Percentiles rank a stretch among this genome's conserved stretches.
These are phyloP conservation scores for Cygnus olor DNA, from an alignment of 2,797 vertebrate genomes.

Conservation along the genomic window DNA sequence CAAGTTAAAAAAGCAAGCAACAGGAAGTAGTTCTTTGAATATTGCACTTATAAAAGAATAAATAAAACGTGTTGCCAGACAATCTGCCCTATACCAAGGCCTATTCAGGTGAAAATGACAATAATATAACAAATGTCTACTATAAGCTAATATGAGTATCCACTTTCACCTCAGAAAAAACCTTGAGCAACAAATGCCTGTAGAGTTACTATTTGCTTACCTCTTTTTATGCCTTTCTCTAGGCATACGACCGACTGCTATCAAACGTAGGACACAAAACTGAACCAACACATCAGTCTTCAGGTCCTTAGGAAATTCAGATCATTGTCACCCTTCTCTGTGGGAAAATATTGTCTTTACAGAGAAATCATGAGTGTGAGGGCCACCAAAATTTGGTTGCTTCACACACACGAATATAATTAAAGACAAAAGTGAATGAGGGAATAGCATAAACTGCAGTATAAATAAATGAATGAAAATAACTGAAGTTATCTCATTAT, in stretches of 20 bases:
- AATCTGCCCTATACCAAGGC: background rate
- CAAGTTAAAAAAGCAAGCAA: background rate
- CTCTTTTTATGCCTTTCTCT: background rate
- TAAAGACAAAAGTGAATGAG: background rate
- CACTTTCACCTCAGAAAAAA: background rate
- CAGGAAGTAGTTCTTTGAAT: background rate
- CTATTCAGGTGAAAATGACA: background rate
- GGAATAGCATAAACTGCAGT: background rate
- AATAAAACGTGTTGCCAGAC: background rate
- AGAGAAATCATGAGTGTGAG: background rate
- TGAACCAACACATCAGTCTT: background rate
- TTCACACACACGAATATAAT: background rate
- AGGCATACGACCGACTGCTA: rapidly evolving
- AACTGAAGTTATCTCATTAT: background rate
- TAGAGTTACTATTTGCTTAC: background rate
- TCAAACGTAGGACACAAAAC: background rate
- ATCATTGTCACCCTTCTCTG: background rate
- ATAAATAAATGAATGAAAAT: background rate
- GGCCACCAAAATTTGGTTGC: background rate
- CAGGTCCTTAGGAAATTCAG: background rate
- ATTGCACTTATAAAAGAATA: background rate
- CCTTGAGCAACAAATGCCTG: background rate
- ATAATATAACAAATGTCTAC: background rate
- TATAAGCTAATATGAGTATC: rapidly evolving
- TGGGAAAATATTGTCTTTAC: background rate